These are phyloP conservation scores for Eumeta japonica DNA, from an alignment of 1,140 invertebrate species.

Conservation along the genomic window DNA sequence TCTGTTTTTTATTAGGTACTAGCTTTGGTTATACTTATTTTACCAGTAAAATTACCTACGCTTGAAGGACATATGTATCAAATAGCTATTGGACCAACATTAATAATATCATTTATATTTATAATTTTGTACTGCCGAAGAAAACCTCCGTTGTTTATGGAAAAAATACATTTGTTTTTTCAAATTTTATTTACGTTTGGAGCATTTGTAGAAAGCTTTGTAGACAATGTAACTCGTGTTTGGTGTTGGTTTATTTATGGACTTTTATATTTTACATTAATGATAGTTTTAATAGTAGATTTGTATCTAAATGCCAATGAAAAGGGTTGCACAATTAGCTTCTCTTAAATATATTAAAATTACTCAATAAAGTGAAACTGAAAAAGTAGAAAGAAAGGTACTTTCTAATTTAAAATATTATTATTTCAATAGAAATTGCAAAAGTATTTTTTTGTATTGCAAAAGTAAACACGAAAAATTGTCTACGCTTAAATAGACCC, in stretches of 20 bases:
- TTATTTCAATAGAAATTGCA: too few relatives aligned
- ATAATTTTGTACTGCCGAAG: slow-evolving; percentile 42
- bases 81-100: slow-evolving; percentile 42
- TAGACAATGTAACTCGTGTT: slow-evolving; percentile 39
- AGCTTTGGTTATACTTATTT: slow-evolving; percentile 29
- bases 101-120: slow-evolving; percentile 43
- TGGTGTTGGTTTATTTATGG: slow-evolving; percentile 48
- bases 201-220: slow-evolving; percentile 46
- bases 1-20: slow-evolving; percentile 40
- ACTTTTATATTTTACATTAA: slow-evolving; percentile 37
- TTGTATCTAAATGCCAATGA: slow-evolving; percentile 47
- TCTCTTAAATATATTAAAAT: too few relatives aligned
- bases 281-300: slow-evolving; percentile 36
- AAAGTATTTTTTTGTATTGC: too few relatives aligned
- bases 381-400: too few relatives aligned
- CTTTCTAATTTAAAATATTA: too few relatives aligned
- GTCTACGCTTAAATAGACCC: too few relatives aligned
- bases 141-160: slow-evolving; percentile 48
- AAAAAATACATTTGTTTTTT: slow-evolving; percentile 52
- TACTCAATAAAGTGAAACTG: too few relatives aligned
- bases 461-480: too few relatives aligned
- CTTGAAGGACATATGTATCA: slow-evolving; percentile 48
- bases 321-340: slow-evolving; percentile 48
- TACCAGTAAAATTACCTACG: slow-evolving; percentile 30
- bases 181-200: slow-evolving; percentile 52